Evolutionary conservation across 2,797 vertebrate genomes (phyloP).

Genomic region (Aulostomus chinensis): DNA sequence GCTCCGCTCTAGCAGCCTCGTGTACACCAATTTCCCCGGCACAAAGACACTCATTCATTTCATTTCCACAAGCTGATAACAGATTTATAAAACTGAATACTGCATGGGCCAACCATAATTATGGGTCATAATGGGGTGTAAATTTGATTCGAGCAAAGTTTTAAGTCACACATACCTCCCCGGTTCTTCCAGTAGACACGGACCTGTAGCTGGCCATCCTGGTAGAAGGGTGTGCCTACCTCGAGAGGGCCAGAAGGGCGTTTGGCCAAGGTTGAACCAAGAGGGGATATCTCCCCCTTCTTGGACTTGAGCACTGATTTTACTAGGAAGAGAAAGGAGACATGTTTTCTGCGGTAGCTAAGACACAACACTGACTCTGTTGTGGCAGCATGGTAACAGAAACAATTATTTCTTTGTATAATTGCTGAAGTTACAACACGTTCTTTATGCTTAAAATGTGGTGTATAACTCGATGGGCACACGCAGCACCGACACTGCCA

Average conservation of each 20-base stretch:
- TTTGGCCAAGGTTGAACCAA: slow-evolving; percentile 77
- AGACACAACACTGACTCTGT: slow-evolving; percentile 46
- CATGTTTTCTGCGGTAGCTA: slow-evolving; percentile 56
- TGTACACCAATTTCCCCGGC: slow-evolving; percentile 22
- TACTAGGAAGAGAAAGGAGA: slow-evolving; percentile 58
- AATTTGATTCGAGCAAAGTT: slow-evolving; percentile 49
- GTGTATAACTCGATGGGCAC: slow-evolving; percentile 27
- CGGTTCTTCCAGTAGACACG: slow-evolving; percentile 96
- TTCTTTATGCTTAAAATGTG: slow-evolving; percentile 41
- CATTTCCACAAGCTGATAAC: slow-evolving; percentile 50
- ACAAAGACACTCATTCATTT: slow-evolving; percentile 59
- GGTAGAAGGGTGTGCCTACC: slow-evolving; percentile 91
- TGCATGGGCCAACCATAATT: slow-evolving; percentile 47
- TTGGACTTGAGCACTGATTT: slow-evolving; percentile 68
- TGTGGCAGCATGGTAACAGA: slow-evolving; percentile 56
- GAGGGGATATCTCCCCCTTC: slow-evolving; percentile 76
- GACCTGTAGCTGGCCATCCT: slow-evolving; percentile 90
- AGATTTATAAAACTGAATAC: slow-evolving; percentile 29
- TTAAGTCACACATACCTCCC: slow-evolving; percentile 80
- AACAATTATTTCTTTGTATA: slow-evolving; percentile 57
- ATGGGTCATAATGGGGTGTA: slow-evolving; percentile 38
- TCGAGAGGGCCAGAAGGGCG: slow-evolving; percentile 84
- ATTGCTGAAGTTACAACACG: slow-evolving; percentile 34
- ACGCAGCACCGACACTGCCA: slow-evolving; percentile 23
- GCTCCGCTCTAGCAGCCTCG: slow-evolving; percentile 41